Evolutionary conservation across 1,140 invertebrate genomes (phyloP).

Genomic region (Drosophila simulans): DNA sequence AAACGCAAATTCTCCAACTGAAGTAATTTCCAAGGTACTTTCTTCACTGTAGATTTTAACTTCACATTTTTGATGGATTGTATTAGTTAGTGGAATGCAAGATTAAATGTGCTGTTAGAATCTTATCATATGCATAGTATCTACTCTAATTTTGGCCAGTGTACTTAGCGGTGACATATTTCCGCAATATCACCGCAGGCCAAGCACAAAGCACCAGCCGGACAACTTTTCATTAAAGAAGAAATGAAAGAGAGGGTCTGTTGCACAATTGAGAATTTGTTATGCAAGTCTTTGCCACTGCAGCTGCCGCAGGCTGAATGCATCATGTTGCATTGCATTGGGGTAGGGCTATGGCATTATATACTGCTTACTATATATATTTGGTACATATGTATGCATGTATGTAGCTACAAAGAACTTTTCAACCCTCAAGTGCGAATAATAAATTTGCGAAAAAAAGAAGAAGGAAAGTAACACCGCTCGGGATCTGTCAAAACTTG

Average conservation of each 20-base stretch:
- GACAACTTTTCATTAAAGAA: constrained; percentile 71
- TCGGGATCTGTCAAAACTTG: constrained; percentile 51
- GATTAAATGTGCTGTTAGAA: too few relatives aligned
- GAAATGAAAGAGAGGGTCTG: constrained; percentile 34
- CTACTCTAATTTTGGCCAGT: not conserved
- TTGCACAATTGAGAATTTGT: constrained; percentile 80
- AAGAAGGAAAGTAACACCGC: constrained; percentile 5
- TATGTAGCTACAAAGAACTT: constrained; percentile 37
- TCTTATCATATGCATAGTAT: too few relatives aligned
- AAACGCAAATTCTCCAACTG: not conserved
- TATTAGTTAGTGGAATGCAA: too few relatives aligned
- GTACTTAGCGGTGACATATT: constrained; percentile 68
- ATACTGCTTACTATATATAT: not conserved
- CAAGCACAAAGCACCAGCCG: constrained; percentile 61
- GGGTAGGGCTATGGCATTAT: constrained; percentile 56
- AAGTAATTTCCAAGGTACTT: too few relatives aligned
- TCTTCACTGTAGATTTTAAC: too few relatives aligned
- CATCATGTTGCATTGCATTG: constrained; percentile 70
- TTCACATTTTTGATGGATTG: too few relatives aligned
- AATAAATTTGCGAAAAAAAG: constrained; percentile 21
- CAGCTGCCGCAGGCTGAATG: constrained; percentile 59
- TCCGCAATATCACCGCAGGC: constrained; percentile 75
- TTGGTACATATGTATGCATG: not conserved
- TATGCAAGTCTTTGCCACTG: constrained; percentile 74
- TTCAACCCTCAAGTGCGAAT: constrained; percentile 44